Evolutionary conservation across 1,140 invertebrate species (phyloP).

Genomic region (Zaprionus africanus): DNA sequence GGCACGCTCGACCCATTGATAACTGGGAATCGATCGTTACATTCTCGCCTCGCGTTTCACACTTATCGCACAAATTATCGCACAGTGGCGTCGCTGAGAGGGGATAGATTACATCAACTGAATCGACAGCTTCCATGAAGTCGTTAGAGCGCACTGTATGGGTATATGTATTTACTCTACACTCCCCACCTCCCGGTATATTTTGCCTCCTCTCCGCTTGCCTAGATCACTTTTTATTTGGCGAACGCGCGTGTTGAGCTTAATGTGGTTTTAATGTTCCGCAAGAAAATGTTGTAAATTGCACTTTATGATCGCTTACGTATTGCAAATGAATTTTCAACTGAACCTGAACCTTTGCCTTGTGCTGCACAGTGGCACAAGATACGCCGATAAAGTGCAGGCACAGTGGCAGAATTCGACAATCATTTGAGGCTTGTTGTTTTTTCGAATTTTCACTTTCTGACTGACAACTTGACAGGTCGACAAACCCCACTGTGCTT

Average conservation of each 20-base stretch:
- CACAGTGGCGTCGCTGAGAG: background rate
- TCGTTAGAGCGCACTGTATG: conserved; percentile 50
- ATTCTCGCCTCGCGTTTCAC: background rate
- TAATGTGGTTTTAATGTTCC: conserved; percentile 37
- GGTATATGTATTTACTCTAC: conserved; percentile 9
- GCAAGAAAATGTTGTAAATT: conserved; percentile 44
- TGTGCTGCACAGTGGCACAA: conserved; percentile 26
- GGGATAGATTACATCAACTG: background rate
- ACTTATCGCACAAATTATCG: conserved; percentile 1
- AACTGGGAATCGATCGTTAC: background rate
- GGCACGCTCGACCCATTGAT: background rate
- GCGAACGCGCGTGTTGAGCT: conserved; percentile 48
- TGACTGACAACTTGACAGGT: conserved; percentile 12
- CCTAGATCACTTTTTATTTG: conserved; percentile 25
- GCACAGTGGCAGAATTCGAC: background rate
- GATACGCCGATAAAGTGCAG: background rate
- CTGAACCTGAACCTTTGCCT: conserved; percentile 34
- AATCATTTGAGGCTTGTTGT: background rate
- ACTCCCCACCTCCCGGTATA: too few relatives aligned
- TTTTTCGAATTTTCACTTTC: conserved; percentile 20
- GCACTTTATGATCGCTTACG: conserved; percentile 46
- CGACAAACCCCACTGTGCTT: background rate
- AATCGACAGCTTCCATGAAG: conserved; percentile 48
- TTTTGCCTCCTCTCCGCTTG: background rate
- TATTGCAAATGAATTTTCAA: conserved; percentile 36